Base-by-base conservation (phyloP, 1,140 invertebrate genomes). In the Dolichoris vasculosae region DNA sequence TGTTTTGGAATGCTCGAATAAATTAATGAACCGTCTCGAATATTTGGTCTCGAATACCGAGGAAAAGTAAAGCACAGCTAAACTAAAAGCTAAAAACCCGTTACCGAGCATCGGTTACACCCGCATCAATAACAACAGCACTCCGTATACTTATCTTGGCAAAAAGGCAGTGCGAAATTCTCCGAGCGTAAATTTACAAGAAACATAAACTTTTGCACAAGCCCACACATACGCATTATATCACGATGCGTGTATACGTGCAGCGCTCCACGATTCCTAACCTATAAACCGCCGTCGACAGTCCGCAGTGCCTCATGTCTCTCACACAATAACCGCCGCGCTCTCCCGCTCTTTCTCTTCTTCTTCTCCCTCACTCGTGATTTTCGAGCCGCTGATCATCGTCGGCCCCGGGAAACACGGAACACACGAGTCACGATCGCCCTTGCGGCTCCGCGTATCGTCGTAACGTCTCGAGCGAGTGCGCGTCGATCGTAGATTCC, bases 211-310 rank as follows among this genome's bases (percentile, higher is more conserved):
- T 51, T 51, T 51, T 51, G 20, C 9, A 13, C 55, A 26, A 59
- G 55, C 2, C 2, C 23, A 59, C 55, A 59, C 55, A 9, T 26
- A 26, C 20, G 55, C 55, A 9, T 26, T 59, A 26, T 26, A 59
- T 59, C 3, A 59, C 7, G 20, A 26, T 59, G 69, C 23, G 38
- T 32, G 38, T 43, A 43, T 73, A 20, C 11, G 78, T 64, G 43
- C 30, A 38, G 64, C 64, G 64, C 43, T 69, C 43, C 35, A 26
- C 20, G 64, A 71, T 11, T 64, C 64, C 79, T 81, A 81, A 81
- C 79, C 79, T 81, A 81, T 15, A 81, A 81, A 26, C 55, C 55
- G 13, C 20, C 20, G 55, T 26, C 3, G 2, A 26, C 55, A 26
- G 55, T 26, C 23, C 9, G 9, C 55, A 59, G 55, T 59, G 55